These are phyloP conservation scores for Plumapathes pennacea DNA, from an alignment of 92 coral and sea anemone species.

Conservation along the genomic window DNA sequence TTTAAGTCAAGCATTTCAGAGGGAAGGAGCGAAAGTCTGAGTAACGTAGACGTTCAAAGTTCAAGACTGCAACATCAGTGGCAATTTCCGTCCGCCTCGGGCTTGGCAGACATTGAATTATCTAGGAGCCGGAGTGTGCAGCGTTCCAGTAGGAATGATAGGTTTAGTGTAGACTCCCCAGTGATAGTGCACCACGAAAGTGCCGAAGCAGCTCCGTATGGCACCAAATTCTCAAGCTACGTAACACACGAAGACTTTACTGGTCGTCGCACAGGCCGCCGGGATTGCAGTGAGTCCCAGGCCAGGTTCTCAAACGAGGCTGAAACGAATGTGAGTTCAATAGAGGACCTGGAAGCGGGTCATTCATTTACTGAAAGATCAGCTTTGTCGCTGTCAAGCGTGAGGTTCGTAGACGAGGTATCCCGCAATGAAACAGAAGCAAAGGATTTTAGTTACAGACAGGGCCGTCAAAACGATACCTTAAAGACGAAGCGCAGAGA, in stretches of 20 bases:
- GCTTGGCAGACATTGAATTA: too few relatives aligned
- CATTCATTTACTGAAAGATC: background rate
- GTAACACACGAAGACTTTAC: too few relatives aligned
- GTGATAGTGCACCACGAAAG: conserved; percentile 6
- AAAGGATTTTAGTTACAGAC: background rate
- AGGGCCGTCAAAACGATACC: background rate
- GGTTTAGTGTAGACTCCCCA: background rate
- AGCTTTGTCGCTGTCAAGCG: conserved; percentile 37
- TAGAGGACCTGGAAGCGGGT: background rate
- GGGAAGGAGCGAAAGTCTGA: too few relatives aligned
- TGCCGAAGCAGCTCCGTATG: background rate
- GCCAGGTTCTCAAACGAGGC: too few relatives aligned
- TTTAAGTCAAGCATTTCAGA: too few relatives aligned
- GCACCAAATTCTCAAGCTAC: background rate
- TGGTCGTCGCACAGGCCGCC: too few relatives aligned
- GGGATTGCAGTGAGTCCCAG: too few relatives aligned
- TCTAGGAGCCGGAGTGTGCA: too few relatives aligned
- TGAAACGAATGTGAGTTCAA: background rate
- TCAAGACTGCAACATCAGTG: too few relatives aligned
- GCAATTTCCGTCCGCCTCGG: too few relatives aligned
- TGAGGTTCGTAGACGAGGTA: conserved; percentile 52
- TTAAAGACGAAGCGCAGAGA: background rate
- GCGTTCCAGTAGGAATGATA: too few relatives aligned
- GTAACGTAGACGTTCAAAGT: too few relatives aligned
- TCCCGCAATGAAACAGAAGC: background rate